Evolutionary conservation across 2,113 vertebrate species (phyloP), one percentile per base, ranked within the genome.

Genomic region (Turnix velox): DNA sequence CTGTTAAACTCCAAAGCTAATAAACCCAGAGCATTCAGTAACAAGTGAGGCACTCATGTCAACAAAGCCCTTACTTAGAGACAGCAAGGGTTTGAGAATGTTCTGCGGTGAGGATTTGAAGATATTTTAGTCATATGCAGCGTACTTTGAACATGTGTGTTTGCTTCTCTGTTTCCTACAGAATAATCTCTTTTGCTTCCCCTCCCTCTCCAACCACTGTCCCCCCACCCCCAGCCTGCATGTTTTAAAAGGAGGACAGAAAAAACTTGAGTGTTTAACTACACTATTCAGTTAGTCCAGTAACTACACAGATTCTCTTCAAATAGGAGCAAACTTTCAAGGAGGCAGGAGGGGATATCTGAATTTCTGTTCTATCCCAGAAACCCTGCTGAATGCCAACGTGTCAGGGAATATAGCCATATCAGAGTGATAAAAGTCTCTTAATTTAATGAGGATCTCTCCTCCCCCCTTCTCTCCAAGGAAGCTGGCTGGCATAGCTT

Each of bases 1-100:
- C 83, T 14, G 17, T 89, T 93, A 90, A 94, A 95, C 91, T 93
- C 94, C 89, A 80, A 79, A 96, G 89, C 95, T 93, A 88, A 92
- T 90, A 90, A 83, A 96, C 83, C 57, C 11, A 0, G 71, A 52
- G 78, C 94, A 87, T 93, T 94, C 84, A 49, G 61, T 48, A 78
- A 69, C 92, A 93, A 68, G 83, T 31, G 81, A 94, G 96, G 93
- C 86, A 95, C 93, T 96, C 89, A 95, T 88, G 92, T 95, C 94
- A 95, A 97, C 96, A 97, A 96, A 97, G 95, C 88, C 89, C 95
- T 96, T 95, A 93, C 95, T 84, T 62, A 90, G 83, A 89, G 54
- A 57, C 49, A 6, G 82, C 55, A 54, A 91, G 86, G 89, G 88
- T 87, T 94, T 94, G 74, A 87, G 94, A 89, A 95, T 84, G 84